Evolutionary conservation across 2,888 invertebrate genomes (phyloP), one percentile per base, ranked within the genome.

Genomic region (Tridacna gigas): DNA sequence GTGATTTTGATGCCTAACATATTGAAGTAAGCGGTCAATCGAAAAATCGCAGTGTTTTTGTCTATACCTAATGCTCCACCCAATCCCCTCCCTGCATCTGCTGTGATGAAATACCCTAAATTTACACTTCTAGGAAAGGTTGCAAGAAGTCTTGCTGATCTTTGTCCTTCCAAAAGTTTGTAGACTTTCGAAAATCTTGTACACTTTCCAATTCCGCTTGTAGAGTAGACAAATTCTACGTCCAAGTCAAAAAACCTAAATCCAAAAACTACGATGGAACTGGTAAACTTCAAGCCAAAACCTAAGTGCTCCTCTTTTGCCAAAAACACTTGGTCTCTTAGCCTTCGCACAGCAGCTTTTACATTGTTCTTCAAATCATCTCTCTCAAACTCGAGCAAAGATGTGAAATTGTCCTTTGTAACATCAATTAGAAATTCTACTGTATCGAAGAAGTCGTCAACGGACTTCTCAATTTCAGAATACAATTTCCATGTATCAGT

Each of bases 121-220:
- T 63, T 12, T 48, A n/a, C 51, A 12, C n/a, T 61, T 26, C 28
- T 4, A 15, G 56, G 18, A 56, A 20, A 20, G 15, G 22, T 47
- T 20, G 65, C 84, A 15, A 75, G 25, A 22, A 81, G n/a, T 48
- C 88, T 26, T 2, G 79, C 45, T 4, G 85, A 83, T 73, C 28
- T 13, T 28, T 79, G 51, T 4, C 77, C 88, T 51, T 78, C 20
- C 25, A 88, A 28, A n/a, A 84, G 28, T 56, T 77, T 63, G 18
- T 79, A 80, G 13, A 82, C 79, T 18, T 77, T 74, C n/a, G 77
- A 60, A 75, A 83, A 88, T 60, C 75, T 60, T 22, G 77, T 77
- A 51, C 88, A 88, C 5, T 48, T 47, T 25, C 60, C 79, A 1
- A 86, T 47, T 26, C 26, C 60, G 22, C 61, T 47, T 9, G 25